Evolutionary conservation across 1,140 invertebrate species (phyloP), one percentile per base, ranked within the genome.

Genomic region (Bombus terrestris): DNA sequence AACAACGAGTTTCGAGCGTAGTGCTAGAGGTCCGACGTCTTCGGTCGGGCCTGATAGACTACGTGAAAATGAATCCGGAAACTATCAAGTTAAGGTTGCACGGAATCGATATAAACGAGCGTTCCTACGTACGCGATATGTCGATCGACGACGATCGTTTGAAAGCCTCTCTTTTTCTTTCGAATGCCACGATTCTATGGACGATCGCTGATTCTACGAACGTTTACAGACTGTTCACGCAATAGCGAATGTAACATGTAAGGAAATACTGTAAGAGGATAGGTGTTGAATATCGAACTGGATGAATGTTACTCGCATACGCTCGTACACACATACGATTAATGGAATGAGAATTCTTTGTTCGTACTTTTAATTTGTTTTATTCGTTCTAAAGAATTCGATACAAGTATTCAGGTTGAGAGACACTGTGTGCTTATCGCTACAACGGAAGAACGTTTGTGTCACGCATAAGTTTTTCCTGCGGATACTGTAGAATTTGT

Each of bases 41-140:
- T 88, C 87, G 79, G 18, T 77, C 37, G 64, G 35, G 22, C 64
- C 37, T 28, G 18, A 74, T 74, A 62, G 59, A n/a, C 66, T 62
- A 69, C 22, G 72, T 83, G 88, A 89, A 89, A 89, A 88, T 89
- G 86, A 86, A 6, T 87, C 86, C 53, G 75, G 80, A 76, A 89
- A 71, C 47, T 74, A 69, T 88, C 74, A 47, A 89, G 66, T 83
- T 83, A 83, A 89, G 87, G 75, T 86, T 66, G 59, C 28, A 69
- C 79, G 35, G 69, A 12, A 89, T 83, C n/a, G 71, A 62, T 89
- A 86, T 83, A 76, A 89, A 83, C 77, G 62, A 39, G 39, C 39
- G 41, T 79, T 37, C 2, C 28, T 76, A 76, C 35, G 6, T 1
- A 22, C 71, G 28, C 6, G 68, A 81, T 53, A 37, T 10, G 5